A percentile compares a stretch with the other conserved stretches of the same genome.
These are phyloP conservation scores for Malurus splendens DNA, from an alignment of 2,797 vertebrate genomes.

Conservation along the genomic window DNA sequence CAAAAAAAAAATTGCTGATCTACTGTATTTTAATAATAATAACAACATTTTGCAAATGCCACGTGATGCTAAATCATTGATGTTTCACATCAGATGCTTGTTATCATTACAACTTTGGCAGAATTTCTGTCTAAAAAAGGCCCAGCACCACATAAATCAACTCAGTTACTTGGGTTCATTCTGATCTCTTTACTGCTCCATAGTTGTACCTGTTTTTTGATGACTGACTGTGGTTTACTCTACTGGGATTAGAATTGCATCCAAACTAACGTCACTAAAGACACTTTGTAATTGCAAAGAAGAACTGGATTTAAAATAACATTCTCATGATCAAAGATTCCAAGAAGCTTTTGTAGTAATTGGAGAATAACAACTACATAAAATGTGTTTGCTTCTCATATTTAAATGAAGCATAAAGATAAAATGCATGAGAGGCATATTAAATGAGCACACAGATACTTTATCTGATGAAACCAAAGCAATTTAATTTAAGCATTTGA, in stretches of 20 bases:
- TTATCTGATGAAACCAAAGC: slow-evolving; percentile 55
- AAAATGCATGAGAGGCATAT: slow-evolving; percentile 48
- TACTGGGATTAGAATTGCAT: neutral
- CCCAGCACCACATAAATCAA: neutral
- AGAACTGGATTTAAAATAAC: slow-evolving; percentile 43
- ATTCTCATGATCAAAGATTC: slow-evolving; percentile 50
- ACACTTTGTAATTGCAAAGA: neutral
- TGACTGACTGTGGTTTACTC: neutral
- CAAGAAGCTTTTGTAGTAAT: slow-evolving; percentile 50
- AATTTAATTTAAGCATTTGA: slow-evolving; percentile 54
- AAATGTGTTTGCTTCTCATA: slow-evolving; percentile 56
- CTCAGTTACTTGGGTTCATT: neutral
- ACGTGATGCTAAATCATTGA: neutral
- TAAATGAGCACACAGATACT: slow-evolving; percentile 37
- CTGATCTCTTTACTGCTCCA: neutral
- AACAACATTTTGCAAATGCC: neutral
- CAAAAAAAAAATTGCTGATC: neutral
- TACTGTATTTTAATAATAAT: neutral
- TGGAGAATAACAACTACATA: slow-evolving; percentile 43
- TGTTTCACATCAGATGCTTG: neutral
- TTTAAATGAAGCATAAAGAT: slow-evolving; percentile 56
- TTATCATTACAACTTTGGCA: neutral
- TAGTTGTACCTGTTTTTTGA: neutral
- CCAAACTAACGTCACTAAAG: slow-evolving; percentile 19
- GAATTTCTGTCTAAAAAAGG: neutral